These are phyloP conservation scores for Stegodyphus mimosarum DNA, from an alignment of 1,140 invertebrate genomes.

Conservation along the genomic window DNA sequence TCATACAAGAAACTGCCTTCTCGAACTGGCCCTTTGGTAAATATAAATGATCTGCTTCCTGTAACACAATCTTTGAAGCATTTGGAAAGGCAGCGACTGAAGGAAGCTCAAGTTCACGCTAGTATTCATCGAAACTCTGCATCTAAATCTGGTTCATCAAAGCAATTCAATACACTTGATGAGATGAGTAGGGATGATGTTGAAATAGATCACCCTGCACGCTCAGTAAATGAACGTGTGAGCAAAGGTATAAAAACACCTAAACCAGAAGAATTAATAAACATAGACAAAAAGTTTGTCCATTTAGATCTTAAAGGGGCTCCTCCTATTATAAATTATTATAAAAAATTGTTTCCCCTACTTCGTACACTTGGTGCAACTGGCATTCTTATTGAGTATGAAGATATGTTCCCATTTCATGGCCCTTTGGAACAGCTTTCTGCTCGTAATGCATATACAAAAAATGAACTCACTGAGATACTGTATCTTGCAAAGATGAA, in stretches of 20 bases:
- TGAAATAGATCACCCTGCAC: slow-evolving; percentile 39
- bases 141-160: not conserved
- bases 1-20: slow-evolving; percentile 14
- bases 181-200: slow-evolving; percentile 27
- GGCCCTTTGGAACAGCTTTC: slow-evolving; percentile 71
- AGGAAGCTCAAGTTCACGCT: slow-evolving; percentile 58
- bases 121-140: slow-evolving; percentile 38
- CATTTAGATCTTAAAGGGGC: slow-evolving; percentile 93
- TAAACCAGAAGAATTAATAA: slow-evolving; percentile 44
- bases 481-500: slow-evolving; percentile 68
- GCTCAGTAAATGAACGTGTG: slow-evolving; percentile 33
- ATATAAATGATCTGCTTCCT: slow-evolving; percentile 56
- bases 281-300: slow-evolving; percentile 71
- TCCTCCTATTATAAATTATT: slow-evolving; percentile 73
- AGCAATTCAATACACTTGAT: slow-evolving; percentile 5
- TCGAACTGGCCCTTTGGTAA: slow-evolving; percentile 42
- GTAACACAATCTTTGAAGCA: slow-evolving; percentile 57
- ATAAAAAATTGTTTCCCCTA: slow-evolving; percentile 75
- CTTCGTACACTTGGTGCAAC: slow-evolving; percentile 77
- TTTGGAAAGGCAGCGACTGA: slow-evolving; percentile 45
- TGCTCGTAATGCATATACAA: slow-evolving; percentile 71
- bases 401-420: slow-evolving; percentile 72
- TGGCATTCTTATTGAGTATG: slow-evolving; percentile 71
- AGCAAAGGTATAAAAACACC: slow-evolving; percentile 32
- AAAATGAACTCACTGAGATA: slow-evolving; percentile 68